Evolutionary conservation across 2,113 vertebrate genomes (phyloP), one percentile per base, ranked within the genome.

Genomic region (Phylloscopus trochilus): DNA sequence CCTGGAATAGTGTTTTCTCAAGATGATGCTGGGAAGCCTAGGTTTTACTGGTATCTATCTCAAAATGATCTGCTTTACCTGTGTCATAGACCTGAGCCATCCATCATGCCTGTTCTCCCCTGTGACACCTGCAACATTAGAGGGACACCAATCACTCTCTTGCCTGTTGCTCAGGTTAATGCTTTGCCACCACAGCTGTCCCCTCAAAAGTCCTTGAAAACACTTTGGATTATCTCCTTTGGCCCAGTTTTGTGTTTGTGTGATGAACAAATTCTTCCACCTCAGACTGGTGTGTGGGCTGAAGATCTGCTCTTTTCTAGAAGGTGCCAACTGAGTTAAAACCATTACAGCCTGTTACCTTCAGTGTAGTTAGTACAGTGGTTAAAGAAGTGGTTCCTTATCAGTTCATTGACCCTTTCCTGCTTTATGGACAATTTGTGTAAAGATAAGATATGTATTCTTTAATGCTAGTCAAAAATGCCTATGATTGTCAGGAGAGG

Each of bases 91-190:
- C 52, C 33, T 72, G 66, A 89, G 23, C 39, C 16, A 35, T 52
- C 31, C 28, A 37, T 35, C 26, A 5, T 56, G 24, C 27, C n/a
- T 10, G 0, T 70, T 72, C 15, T 79, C 13, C 21, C 17, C 44
- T 55, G 4, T 0, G 0, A 41, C 39, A 47, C 39, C 37, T 3
- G 1, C 33, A 19, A n/a, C 15, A 11, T 79, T 22, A 13, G 3
- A 10, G 15, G 10, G 3, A 5, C 13, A 24, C 60, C 13, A 31
- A 0, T 52, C 2, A 2, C 7, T 44, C 27, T 70, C 1, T 46
- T 69, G 41, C 15, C 75, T 49, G 21, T 47, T 82, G 35, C 74
- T 78, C 22, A 49, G 26, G 39, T 31, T 24, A 63, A 16, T 9
- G 2, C 10, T 78, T 84, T 87, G 37, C 44, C 37, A 52, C n/a